Conservation (phyloP, 2,888 invertebrate species). For the Venusia cambrica region DNA sequence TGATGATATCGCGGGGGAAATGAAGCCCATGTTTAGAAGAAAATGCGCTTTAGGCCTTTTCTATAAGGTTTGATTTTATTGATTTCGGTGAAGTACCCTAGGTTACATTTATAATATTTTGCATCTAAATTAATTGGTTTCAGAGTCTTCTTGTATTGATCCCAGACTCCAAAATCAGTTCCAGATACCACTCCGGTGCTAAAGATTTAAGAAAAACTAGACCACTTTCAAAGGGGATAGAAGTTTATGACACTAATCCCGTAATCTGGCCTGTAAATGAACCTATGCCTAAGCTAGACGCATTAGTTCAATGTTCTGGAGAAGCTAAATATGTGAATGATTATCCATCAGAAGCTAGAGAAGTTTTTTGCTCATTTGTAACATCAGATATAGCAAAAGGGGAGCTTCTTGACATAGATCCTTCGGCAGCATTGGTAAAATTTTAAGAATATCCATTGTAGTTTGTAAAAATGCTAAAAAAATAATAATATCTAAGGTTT, state of each 20-base stretch:
- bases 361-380: conserved; percentile 86
- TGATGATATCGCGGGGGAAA: conserved; percentile 74
- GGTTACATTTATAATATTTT: no score
- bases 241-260: conserved; percentile 83
- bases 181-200: conserved; percentile 74
- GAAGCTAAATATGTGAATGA: conserved; percentile 81
- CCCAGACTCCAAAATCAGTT: conserved; percentile 61
- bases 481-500: neutral
- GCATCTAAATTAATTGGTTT: no score
- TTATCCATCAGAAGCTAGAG: conserved; percentile 69
- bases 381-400: conserved; percentile 77
- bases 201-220: conserved; percentile 69
- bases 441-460: no score
- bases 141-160: conserved; percentile 78
- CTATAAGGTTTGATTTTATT: no score
- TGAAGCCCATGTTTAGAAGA: conserved; percentile 80
- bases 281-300: conserved; percentile 84
- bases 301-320: conserved; percentile 82
- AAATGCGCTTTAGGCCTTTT: conserved; percentile 82
- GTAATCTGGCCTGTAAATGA: conserved; percentile 84
- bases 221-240: conserved; percentile 81
- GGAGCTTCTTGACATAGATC: conserved; percentile 80
- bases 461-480: no score
- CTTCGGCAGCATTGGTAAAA: conserved; percentile 83
- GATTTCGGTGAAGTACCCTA: no score